Conservation (phyloP, 2,797 vertebrate species). For the Micromesistius poutassou region DNA sequence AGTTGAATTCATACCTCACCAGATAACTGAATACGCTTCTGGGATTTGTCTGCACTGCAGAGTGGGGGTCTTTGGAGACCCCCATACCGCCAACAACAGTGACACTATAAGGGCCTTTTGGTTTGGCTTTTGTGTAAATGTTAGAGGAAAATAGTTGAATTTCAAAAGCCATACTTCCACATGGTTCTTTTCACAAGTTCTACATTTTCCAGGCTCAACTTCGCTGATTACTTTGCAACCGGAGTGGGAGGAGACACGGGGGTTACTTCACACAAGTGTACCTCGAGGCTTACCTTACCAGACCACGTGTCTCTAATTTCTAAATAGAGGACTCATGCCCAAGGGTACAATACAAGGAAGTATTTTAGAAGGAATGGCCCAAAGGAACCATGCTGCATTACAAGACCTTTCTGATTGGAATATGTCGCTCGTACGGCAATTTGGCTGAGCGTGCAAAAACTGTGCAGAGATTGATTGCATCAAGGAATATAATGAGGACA, state of each 20-base stretch:
- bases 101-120: not conserved
- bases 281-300: not conserved
- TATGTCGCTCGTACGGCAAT: not conserved
- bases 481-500: not conserved
- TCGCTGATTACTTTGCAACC: not conserved
- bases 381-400: not conserved
- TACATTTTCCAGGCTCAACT: not conserved
- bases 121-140: too few species aligned
- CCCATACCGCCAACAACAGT: not conserved
- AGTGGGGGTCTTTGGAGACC: not conserved
- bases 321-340: not conserved
- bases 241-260: not conserved
- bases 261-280: not conserved
- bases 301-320: not conserved
- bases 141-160: too few species aligned
- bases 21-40: not conserved
- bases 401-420: not conserved
- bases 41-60: not conserved
- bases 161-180: too few species aligned
- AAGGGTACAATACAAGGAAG: not conserved
- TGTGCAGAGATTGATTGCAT: not conserved
- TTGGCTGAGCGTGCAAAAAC: not conserved
- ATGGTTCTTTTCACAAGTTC: too few species aligned
- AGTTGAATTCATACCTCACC: not conserved
- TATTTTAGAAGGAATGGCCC: too few species aligned